Conservation (phyloP, 2,113 vertebrate genomes). For the Patagioenas fasciata region DNA sequence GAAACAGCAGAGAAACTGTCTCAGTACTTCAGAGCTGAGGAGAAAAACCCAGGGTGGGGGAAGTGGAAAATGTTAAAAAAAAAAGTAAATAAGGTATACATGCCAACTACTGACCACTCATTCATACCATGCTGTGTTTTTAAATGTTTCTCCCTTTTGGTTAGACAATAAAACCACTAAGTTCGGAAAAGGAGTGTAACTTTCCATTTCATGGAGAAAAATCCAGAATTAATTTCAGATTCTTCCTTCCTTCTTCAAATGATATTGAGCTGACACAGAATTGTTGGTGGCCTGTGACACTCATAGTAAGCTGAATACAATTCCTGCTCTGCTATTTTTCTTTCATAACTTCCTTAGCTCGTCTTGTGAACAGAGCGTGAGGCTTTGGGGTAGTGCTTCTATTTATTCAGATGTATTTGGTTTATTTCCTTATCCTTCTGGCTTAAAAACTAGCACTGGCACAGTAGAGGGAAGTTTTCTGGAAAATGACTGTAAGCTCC, state of each 20-base stretch:
- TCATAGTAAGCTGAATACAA: background rate
- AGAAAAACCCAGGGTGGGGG: background rate
- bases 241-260: background rate
- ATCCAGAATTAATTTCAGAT: background rate
- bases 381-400: background rate
- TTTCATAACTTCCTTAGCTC: background rate
- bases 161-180: background rate
- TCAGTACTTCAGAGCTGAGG: background rate
- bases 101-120: background rate
- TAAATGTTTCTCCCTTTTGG: background rate
- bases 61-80: background rate
- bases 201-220: background rate
- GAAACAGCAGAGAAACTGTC: conserved; percentile 17
- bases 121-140: background rate
- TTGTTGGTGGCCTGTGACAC: background rate
- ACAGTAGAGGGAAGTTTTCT: background rate
- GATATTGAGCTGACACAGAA: background rate
- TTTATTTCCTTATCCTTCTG: background rate
- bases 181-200: background rate
- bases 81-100: background rate
- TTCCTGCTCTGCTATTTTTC: background rate
- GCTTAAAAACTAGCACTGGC: background rate
- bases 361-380: background rate
- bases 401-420: background rate
- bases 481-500: background rate